phyloP scores from a whole-genome alignment of 1,140 invertebrate genomes.

The Acyrthosiphon pisum region DNA sequence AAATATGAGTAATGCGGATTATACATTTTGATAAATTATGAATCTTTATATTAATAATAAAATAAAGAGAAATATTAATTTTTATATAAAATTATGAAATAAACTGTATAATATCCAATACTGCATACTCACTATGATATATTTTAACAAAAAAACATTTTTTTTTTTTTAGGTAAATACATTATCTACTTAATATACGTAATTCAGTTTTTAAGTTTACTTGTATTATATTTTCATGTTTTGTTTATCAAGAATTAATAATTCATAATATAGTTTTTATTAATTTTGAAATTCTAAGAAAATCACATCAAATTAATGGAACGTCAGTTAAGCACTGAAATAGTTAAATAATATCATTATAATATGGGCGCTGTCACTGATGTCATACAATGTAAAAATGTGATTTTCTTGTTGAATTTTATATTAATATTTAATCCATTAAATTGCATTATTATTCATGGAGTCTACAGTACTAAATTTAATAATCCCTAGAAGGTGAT shows the following conservation, averaged over 20 bases:
- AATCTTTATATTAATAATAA: no score
- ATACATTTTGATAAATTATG: no score
- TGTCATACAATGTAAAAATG: not conserved
- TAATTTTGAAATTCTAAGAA: not conserved
- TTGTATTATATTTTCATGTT: not conserved
- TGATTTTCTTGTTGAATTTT: not conserved
- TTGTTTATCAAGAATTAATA: not conserved
- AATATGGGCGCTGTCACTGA: not conserved
- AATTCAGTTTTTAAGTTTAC: not conserved
- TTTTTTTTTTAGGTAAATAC: not conserved
- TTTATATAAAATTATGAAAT: not conserved
- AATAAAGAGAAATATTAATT: no score
- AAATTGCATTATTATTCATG: not conserved
- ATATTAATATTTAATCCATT: not conserved
- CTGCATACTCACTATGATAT: not conserved
- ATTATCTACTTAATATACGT: not conserved
- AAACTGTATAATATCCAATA: not conserved
- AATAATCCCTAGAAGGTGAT: not conserved
- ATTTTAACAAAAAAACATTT: not conserved
- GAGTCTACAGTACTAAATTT: not conserved
- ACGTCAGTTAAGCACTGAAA: not conserved
- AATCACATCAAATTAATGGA: not conserved
- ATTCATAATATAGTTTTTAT: not conserved
- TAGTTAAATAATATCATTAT: not conserved
- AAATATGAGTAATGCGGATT: no score